Percentiles rank a stretch among this genome's conserved stretches.
These are phyloP conservation scores for Dolichotis patagonum DNA, from an alignment of 2,113 vertebrate species.

Conservation along the genomic window DNA sequence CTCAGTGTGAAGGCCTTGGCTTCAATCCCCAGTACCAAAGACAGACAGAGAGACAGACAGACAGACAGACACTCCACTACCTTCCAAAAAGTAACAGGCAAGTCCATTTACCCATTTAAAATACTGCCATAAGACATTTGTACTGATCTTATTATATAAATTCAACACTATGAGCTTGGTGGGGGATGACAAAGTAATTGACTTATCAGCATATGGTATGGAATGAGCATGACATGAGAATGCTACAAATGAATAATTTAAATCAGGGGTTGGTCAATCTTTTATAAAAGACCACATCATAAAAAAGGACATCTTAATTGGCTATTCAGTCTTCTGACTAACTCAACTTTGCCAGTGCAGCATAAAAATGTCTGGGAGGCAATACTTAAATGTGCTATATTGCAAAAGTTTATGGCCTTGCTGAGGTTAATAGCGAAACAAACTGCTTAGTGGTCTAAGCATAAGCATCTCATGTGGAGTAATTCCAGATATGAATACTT, in stretches of 20 bases:
- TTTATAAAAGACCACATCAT: neutral
- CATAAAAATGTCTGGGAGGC: constrained; percentile 4
- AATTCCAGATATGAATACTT: neutral
- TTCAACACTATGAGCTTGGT: neutral
- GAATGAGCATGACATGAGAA: neutral
- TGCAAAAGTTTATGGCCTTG: neutral
- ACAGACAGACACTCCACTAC: neutral
- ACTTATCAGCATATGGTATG: neutral
- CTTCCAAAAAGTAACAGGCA: neutral
- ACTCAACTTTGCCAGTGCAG: neutral
- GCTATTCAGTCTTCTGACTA: neutral
- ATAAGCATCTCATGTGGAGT: neutral
- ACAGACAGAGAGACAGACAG: no score
- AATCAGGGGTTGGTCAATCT: neutral
- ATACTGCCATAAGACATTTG: neutral
- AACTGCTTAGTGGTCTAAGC: neutral
- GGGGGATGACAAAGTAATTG: neutral
- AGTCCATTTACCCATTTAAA: neutral
- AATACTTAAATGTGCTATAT: constrained; percentile 23
- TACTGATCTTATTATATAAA: constrained; percentile 27
- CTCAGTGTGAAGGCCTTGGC: neutral
- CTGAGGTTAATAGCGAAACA: constrained; percentile 31
- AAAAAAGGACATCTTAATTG: neutral
- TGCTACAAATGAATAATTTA: neutral
- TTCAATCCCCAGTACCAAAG: neutral